Percentiles rank a stretch among this genome's conserved stretches.
phyloP scores from a whole-genome alignment of 1,140 invertebrate species.

The Scaptomyza pallida region DNA sequence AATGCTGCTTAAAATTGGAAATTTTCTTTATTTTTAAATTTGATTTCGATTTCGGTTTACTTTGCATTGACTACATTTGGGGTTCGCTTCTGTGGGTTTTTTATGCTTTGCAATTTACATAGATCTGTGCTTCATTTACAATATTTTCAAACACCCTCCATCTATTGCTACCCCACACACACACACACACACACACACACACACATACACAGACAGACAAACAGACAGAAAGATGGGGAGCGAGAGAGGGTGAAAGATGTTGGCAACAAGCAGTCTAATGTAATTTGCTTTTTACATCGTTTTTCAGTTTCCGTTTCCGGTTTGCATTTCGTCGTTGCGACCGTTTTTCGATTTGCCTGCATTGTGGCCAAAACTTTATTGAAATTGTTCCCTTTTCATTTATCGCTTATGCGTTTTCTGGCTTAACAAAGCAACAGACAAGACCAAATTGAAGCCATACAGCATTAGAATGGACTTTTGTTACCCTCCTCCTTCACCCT shows the following conservation, averaged over 20 bases:
- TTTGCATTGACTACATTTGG: conserved; percentile 53
- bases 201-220: not conserved
- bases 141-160: conserved; percentile 57
- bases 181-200: conserved; percentile 6
- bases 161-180: conserved; percentile 6
- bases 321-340: conserved; percentile 62
- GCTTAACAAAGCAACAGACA: conserved; percentile 40
- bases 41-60: conserved; percentile 53
- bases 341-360: conserved; percentile 33
- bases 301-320: conserved; percentile 67
- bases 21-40: conserved; percentile 1
- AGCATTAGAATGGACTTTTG: not conserved
- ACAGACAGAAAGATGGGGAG: conserved; percentile 1
- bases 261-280: conserved; percentile 49
- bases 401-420: conserved; percentile 70
- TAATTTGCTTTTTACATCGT: conserved; percentile 78
- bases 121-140: conserved; percentile 73
- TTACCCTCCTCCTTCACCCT: not conserved
- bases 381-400: conserved; percentile 80
- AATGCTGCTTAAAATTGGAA: conserved; percentile 5
- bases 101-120: conserved; percentile 72
- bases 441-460: conserved; percentile 4
- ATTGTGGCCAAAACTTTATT: conserved; percentile 68
- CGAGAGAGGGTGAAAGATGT: not conserved
- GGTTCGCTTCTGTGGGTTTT: conserved; percentile 58